Percentiles rank a stretch among this genome's conserved stretches.
Evolutionary conservation across 1,140 invertebrate species (phyloP).

Genomic region (Oreohelix idahoensis): DNA sequence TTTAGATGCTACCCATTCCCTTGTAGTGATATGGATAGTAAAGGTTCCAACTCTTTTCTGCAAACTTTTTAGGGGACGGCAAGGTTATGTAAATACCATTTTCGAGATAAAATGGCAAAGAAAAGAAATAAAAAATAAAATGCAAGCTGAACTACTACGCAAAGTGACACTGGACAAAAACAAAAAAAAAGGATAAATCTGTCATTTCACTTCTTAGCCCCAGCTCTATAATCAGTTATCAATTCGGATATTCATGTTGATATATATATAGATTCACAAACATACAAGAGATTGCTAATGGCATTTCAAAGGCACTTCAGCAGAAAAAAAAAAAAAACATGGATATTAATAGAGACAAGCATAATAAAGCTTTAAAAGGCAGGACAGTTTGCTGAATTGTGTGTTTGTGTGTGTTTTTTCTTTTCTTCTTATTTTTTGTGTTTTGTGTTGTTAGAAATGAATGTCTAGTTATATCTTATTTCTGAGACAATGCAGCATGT

Average conservation of each 20-base stretch:
- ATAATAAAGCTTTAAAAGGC: neutral
- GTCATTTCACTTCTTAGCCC: neutral
- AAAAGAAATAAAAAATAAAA: slow-evolving; percentile 33
- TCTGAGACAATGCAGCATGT: slow-evolving; percentile 7
- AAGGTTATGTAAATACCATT: too few species aligned
- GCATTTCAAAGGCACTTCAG: slow-evolving; percentile 20
- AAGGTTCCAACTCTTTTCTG: too few species aligned
- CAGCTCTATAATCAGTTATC: slow-evolving; percentile 12
- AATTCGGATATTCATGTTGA: too few species aligned
- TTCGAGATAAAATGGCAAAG: neutral
- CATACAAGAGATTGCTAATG: slow-evolving; percentile 28
- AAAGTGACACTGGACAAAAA: slow-evolving; percentile 4
- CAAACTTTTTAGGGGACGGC: neutral
- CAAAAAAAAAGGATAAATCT: neutral
- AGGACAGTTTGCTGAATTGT: neutral
- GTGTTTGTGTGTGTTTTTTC: too few species aligned
- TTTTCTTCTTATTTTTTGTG: too few species aligned
- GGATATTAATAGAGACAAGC: slow-evolving; percentile 26
- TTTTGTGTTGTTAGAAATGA: too few species aligned
- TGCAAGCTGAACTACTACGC: slow-evolving; percentile 22
- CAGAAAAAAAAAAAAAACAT: slow-evolving; percentile 18
- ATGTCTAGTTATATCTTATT: neutral
- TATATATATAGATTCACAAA: slow-evolving; percentile 2
- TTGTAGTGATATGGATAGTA: too few species aligned
- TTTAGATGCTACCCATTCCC: too few species aligned